Conservation (phyloP, 2,797 vertebrate genomes). For the Podargus strigoides region DNA sequence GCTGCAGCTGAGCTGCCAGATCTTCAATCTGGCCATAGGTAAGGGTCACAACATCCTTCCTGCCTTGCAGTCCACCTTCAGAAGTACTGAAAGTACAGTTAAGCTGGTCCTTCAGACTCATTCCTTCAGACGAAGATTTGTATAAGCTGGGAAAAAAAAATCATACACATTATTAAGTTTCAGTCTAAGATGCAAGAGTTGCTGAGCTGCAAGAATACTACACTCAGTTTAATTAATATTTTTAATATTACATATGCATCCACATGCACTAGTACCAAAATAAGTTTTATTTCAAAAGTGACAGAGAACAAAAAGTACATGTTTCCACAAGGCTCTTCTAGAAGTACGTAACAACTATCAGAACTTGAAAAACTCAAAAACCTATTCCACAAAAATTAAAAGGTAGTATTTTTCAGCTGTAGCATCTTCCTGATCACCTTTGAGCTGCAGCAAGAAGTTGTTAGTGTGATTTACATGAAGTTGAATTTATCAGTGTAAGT, state of each 20-base stretch:
- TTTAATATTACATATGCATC: neutral
- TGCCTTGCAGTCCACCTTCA: conserved; percentile 59
- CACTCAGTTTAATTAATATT: neutral
- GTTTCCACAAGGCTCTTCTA: neutral
- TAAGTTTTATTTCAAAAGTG: neutral
- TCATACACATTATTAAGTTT: neutral
- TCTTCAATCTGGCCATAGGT: conserved; percentile 72
- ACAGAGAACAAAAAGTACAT: neutral
- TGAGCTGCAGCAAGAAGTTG: neutral
- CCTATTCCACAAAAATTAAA: neutral
- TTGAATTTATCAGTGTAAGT: neutral
- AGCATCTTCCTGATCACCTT: neutral
- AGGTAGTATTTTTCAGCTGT: neutral
- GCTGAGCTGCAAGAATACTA: neutral
- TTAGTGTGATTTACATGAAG: neutral
- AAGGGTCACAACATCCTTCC: conserved; percentile 65
- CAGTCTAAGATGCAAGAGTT: too few relatives aligned
- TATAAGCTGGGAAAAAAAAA: conserved; percentile 73
- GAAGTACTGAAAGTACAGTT: conserved; percentile 51
- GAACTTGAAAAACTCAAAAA: neutral
- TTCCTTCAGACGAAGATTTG: conserved; percentile 76
- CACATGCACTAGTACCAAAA: neutral
- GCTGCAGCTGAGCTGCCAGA: conserved; percentile 78
- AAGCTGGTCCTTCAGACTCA: conserved; percentile 68
- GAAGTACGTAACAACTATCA: neutral